A percentile compares a stretch with the other conserved stretches of the same genome.
Conservation (phyloP, 2,888 invertebrate genomes). For the Chaitophorus viminalis region DNA sequence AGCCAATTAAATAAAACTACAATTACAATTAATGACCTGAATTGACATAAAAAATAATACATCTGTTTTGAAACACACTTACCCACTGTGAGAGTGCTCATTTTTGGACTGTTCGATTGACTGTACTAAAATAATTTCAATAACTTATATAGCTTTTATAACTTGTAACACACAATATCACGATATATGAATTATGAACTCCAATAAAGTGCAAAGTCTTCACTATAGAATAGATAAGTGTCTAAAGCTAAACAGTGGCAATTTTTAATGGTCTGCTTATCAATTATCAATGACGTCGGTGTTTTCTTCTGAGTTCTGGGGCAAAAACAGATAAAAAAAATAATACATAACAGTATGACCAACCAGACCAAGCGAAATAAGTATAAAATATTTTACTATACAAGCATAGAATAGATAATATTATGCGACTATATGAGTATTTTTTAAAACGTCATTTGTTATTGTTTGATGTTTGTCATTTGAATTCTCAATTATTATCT, state of each 20-base stretch:
- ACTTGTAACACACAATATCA: not conserved
- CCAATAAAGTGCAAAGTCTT: conserved; percentile 12
- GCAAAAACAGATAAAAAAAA: conserved; percentile 28
- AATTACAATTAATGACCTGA: not conserved
- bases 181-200: not conserved
- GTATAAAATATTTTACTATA: too few species aligned
- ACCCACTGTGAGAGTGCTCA: conserved; percentile 60
- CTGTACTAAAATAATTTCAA: not conserved
- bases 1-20: too few species aligned
- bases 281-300: conserved; percentile 59
- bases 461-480: too few species aligned
- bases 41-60: not conserved
- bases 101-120: not conserved
- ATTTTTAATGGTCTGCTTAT: conserved; percentile 22
- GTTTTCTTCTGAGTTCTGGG: conserved; percentile 12
- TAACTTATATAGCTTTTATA: not conserved
- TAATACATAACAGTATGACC: conserved; percentile 39
- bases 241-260: not conserved
- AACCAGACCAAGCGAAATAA: not conserved
- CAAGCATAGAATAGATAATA: too few species aligned
- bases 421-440: too few species aligned
- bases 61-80: conserved; percentile 15
- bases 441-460: too few species aligned
- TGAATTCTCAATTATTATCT: too few species aligned
- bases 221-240: too few species aligned